Base-by-base conservation (phyloP, 2,797 vertebrate species). In the Ctenochaetus hawaiiensis region DNA sequence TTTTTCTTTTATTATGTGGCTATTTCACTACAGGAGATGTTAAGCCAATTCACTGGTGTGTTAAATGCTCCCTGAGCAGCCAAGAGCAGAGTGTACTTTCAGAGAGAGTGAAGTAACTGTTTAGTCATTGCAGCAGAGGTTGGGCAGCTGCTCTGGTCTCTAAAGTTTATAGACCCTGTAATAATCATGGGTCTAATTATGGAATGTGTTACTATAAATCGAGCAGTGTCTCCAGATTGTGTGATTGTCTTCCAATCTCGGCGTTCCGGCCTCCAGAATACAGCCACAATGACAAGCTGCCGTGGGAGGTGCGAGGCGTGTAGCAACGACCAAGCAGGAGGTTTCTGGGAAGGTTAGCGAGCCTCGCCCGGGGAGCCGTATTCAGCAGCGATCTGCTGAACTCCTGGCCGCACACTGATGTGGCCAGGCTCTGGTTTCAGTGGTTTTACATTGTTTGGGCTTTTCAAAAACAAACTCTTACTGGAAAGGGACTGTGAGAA, bases 401-500 rank as follows among this genome's bases (percentile, higher is more conserved):
- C 93, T 89, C 82, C 52, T 66, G 73, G 84, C 84, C 65, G 70
- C 84, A 67, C 82, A 92, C 89, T 94, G 93, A 94, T 96, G 95
- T 94, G 94, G 94, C 83, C 23, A 6, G 66, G 81, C 86, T 91
- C 84, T 1, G 86, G 92, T 95, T 95, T 91, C 90, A 79, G 93
- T 2, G 92, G 94, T 93, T 95, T 93, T 84, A 92, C 87, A 91
- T 94, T 92, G 89, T 95, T 94, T 91, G 75, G 80, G 76, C 75
- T 90, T 89, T 81, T 78, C 59, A 86, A 91, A 91, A 91, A 91
- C 82, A 87, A 90, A 89, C 75, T 84, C 80, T 91, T 87, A 85
- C 91, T 93, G 92, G 91, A 94, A 92, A 76, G 81, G 78, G 85
- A 79, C 86, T 88, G 92, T 94, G 93, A 94, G 95, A 96, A 95